Evolutionary conservation across 1,140 invertebrate species (phyloP), one percentile per base, ranked within the genome.

Genomic region (Leptoteleia sp.): DNA sequence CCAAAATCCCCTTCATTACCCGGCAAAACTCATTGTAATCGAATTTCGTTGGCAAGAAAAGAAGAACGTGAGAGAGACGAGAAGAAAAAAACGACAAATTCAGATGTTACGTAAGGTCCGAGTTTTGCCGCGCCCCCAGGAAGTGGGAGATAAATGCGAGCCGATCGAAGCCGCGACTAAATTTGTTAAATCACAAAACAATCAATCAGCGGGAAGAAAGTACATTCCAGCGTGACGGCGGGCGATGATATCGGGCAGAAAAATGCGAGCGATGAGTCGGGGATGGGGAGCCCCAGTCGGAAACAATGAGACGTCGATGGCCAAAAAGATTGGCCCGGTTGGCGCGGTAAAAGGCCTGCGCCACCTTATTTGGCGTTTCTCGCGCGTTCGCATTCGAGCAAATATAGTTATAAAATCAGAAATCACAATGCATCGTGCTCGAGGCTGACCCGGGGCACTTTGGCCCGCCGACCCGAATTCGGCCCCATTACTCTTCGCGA

Each of bases 401-500:
- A 73, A 73, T 79, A 70, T 64, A 73, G 68, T 70, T 65, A 70
- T 62, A 70, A 72, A 68, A 47, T 52, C 47, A 45, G 61, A 73
- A 79, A 79, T 68, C 62, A 72, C 65, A 76, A 76, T 76, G 62
- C 55, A 73, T 79, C 76, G 68, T 79, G 76, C 47, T 12, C 7
- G 54, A 72, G 47, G 1, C 31, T 79, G 70, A 79, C 76, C 76
- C 61, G 62, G 48, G 76, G 70, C 76, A 76, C 73, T 68, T 79
- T 73, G 76, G 68, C 62, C 68, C 68, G 37, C 48, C 76, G 76
- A 79, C 76, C 76, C 76, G 76, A 79, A 79, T 70, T 70, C 57
- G 70, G 70, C 76, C 76, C 70, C 76, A 73, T 79, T 79, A 79
- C 76, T 70, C 76, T 38, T 59, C 35, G 64, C 64, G 57, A 47